A percentile compares a stretch with the other conserved stretches of the same genome.
phyloP scores from a whole-genome alignment of 2,888 invertebrate genomes.

The Seira musarum region DNA sequence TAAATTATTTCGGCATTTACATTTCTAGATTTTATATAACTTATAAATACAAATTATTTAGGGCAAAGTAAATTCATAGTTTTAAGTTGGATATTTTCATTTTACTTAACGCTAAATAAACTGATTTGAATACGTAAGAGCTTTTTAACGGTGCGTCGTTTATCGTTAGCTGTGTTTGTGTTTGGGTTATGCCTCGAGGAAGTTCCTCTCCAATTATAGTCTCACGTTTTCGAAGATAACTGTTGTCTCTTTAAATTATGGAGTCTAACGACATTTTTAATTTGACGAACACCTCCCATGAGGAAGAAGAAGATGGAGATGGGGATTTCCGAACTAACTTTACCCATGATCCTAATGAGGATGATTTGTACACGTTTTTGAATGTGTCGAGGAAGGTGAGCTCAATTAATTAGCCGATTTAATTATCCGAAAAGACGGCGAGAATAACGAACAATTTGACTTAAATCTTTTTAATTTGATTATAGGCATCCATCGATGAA shows the following conservation, averaged over 20 bases:
- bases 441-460: neutral
- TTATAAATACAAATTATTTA: too few species aligned
- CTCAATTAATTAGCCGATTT: neutral
- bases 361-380: slow-evolving; percentile 90
- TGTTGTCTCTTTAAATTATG: slow-evolving; percentile 17
- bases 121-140: too few species aligned
- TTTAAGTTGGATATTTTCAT: too few species aligned
- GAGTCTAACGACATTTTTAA: slow-evolving; percentile 33
- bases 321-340: slow-evolving; percentile 21
- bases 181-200: too few species aligned
- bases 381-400: slow-evolving; percentile 89
- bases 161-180: too few species aligned
- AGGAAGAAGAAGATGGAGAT: slow-evolving; percentile 46
- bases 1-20: too few species aligned
- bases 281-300: slow-evolving; percentile 21
- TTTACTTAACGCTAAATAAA: too few species aligned
- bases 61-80: too few species aligned
- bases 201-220: too few species aligned
- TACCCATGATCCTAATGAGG: slow-evolving; percentile 74
- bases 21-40: too few species aligned
- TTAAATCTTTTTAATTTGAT: slow-evolving; percentile 53
- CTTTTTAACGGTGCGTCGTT: too few species aligned
- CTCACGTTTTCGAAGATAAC: too few species aligned
- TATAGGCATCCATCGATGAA: slow-evolving; percentile 92
- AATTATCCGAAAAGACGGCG: slow-evolving; percentile 9